Evolutionary conservation across 2,888 invertebrate species (phyloP).

Genomic region (Drosophila birchii): DNA sequence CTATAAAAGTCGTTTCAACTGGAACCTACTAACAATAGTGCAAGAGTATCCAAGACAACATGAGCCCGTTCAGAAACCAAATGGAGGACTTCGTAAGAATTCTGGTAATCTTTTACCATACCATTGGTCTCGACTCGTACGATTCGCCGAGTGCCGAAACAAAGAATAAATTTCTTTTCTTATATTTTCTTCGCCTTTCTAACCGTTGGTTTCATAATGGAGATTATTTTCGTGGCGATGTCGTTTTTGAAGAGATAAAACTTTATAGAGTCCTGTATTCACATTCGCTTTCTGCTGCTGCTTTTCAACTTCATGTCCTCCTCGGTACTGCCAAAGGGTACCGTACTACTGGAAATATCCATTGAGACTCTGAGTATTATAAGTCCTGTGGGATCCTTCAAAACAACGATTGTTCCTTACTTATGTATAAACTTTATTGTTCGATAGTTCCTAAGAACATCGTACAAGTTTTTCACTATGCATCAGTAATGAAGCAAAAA

Average conservation of each 20-base stretch:
- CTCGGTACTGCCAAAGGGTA: conserved; percentile 59
- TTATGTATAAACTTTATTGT: not conserved
- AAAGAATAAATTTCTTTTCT: not conserved
- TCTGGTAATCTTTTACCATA: conserved; percentile 20
- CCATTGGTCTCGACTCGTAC: conserved; percentile 33
- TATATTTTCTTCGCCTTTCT: conserved; percentile 43
- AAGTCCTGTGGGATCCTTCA: not conserved
- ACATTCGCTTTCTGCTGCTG: too few relatives aligned
- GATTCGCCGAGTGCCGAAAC: not conserved
- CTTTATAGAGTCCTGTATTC: conserved; percentile 67
- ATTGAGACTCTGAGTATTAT: conserved; percentile 73
- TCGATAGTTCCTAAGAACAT: conserved; percentile 63
- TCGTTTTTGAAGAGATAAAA: conserved; percentile 51
- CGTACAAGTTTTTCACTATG: conserved; percentile 77
- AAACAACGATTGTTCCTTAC: not conserved
- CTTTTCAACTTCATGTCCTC: too few relatives aligned
- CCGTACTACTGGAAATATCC: conserved; percentile 67
- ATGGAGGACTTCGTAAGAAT: conserved; percentile 31
- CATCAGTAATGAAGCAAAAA: conserved; percentile 49
- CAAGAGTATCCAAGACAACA: not conserved
- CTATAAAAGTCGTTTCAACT: not conserved
- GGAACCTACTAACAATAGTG: not conserved
- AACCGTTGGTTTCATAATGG: conserved; percentile 42
- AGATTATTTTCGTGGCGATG: conserved; percentile 53
- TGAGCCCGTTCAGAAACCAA: not conserved